Base-by-base conservation (phyloP, 2,113 vertebrate genomes). In the Thryonomys swinderianus region DNA sequence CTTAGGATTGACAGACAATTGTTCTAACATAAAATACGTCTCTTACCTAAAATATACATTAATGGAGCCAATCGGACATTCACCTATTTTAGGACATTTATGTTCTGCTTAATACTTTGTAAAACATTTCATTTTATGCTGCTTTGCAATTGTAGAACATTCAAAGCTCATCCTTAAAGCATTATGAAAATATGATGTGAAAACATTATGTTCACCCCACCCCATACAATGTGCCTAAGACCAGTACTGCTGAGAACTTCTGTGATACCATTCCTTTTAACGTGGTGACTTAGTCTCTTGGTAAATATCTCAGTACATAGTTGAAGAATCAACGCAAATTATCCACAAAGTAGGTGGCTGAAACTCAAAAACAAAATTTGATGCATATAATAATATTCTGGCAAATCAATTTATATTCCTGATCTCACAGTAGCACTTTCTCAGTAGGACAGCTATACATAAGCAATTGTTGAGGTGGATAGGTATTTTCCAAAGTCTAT, bases 291-390 rank as follows among this genome's bases (percentile, higher is more conserved):
- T 95, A 61, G 12, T 59, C 16, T 34, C 45, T 7, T 45, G 37
- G 23, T 37, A 45, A 59, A 8, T 66, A 32, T 74, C 2, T 76
- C 7, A 59, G 30, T 45, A 74, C 25, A 12, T 40, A 61, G 14
- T 55, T 79, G 13, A 92, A 83, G 40, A 85, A 59, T 40, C 20
- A 84, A n/a, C 34, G 13, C 16, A 86, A 87, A 87, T n/a, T 74
- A 55, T n/a, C 11, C 74, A 84, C n/a, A 84, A 94, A 82, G 64
- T 14, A 85, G 32, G n/a, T 23, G 55, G 85, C 30, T n/a, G 0
- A 82, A 90, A 90, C 9, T 92, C 40, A 92, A 96, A 92, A 86
- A 7, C 40, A 95, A 84, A 40, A 64, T 62, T 48, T 88, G 13
- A 20, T 55, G 2, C 45, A 69, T 20, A 74, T 51, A 71, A 61